A percentile compares a stretch with the other conserved stretches of the same genome.
Conservation (phyloP, 2,888 invertebrate genomes). For the Spicauda simplicius region DNA sequence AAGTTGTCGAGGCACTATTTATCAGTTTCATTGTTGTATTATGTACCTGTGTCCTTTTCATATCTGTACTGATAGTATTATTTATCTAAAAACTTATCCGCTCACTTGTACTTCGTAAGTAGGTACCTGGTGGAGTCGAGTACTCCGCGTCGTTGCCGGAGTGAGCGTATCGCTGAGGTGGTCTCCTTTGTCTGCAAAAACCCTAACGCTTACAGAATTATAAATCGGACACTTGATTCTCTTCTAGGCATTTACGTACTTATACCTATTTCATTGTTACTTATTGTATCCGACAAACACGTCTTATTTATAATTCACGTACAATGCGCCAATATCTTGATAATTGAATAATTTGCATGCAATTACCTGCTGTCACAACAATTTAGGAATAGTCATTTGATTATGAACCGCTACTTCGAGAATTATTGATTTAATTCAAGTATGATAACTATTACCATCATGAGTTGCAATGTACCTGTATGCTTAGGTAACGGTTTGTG, state of each 20-base stretch:
- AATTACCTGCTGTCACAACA: neutral
- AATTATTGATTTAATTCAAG: no score
- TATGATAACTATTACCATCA: no score
- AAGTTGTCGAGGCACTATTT: constrained; percentile 6
- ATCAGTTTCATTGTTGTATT: constrained; percentile 30
- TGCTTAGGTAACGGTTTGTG: no score
- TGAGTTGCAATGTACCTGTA: no score
- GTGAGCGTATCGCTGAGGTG: constrained; percentile 36
- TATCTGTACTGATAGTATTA: constrained; percentile 16
- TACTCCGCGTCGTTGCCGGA: constrained; percentile 16
- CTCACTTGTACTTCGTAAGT: neutral
- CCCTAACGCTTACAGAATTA: constrained; percentile 29
- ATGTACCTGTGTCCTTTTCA: constrained; percentile 19
- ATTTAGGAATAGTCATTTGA: neutral
- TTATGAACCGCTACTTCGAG: no score
- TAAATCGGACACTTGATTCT: constrained; percentile 23
- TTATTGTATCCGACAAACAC: constrained; percentile 7
- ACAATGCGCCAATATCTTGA: neutral
- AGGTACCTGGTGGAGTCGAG: constrained; percentile 21
- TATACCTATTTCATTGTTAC: constrained; percentile 8
- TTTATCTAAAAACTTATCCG: neutral
- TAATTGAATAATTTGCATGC: constrained; percentile 1
- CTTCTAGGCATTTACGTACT: constrained; percentile 13
- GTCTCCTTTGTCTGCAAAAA: constrained; percentile 41
- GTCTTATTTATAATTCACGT: constrained; percentile 4